Evolutionary conservation across 2,113 vertebrate genomes (phyloP), one percentile per base, ranked within the genome.

Genomic region (Oreochromis aureus): DNA sequence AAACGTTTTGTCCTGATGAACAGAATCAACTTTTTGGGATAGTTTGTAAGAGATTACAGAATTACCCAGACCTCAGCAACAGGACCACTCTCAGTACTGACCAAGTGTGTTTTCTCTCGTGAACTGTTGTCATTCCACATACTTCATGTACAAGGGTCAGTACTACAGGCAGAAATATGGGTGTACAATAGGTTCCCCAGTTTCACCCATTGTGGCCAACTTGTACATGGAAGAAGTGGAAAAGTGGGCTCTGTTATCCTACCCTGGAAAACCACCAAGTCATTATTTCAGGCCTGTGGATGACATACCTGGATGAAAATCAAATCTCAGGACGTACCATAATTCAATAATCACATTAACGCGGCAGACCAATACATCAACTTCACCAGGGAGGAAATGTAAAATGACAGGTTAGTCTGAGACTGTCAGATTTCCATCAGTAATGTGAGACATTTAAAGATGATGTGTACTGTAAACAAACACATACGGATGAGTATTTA

Each of bases 1-100:
- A 61, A 61, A 61, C 0, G 1, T 18, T 61, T 61, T 0, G 8
- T 18, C 0, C 15, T 18, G 24, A 61, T 6, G 27, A 61, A 61
- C 58, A 61, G 58, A 61, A 61, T 32, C 30, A 34, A 18, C 30
- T 61, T 34, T 30, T 61, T 34, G 15, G 58, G 15, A 32, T 61
- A 61, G 8, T 61, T 59, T 59, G 56, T 59, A 59, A 59, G 56
- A 59, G 56, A 59, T 59, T 59, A 59, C 13, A 59, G 56, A 59
- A 59, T 59, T 59, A 30, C 56, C 56, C 56, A 59, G 56, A 30
- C 1, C 7, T 59, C 56, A 59, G 56, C 56, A 59, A 59, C 56
- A 59, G 27, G 56, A 30, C 56, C 56, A 58, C 24, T 59, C 27
- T 59, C 7, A 59, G 27, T 59, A 30, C 27, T 30, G 5, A 30